Conservation (phyloP, 64 coral and sea anemone genomes). For the Trachythela sp. region DNA sequence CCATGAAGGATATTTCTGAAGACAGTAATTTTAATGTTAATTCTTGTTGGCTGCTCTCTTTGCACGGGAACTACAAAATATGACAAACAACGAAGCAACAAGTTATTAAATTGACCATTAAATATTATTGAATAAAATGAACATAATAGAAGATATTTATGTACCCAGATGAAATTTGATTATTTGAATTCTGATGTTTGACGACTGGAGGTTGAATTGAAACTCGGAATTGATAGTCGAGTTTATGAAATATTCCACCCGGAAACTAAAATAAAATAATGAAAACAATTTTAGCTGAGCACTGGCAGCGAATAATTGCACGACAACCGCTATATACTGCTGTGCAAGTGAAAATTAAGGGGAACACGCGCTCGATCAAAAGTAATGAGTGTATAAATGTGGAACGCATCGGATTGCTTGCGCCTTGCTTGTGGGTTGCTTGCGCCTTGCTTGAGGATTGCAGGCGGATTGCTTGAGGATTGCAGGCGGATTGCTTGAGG, state of each 20-base stretch:
- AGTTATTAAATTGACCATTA: not conserved
- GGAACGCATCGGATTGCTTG: no score
- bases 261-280: slow-evolving; percentile 34
- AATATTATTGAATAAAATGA: no score
- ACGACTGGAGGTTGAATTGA: slow-evolving; percentile 17
- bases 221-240: slow-evolving; percentile 42
- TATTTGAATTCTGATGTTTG: not conserved
- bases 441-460: no score
- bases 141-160: not conserved
- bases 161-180: not conserved
- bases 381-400: no score
- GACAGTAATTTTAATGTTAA: not conserved
- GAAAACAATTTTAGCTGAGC: no score
- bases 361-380: no score
- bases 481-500: no score
- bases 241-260: slow-evolving; percentile 54
- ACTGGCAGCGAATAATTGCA: no score
- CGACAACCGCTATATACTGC: no score
- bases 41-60: not conserved
- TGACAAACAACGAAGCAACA: not conserved
- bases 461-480: no score
- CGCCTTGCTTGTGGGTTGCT: no score
- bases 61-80: not conserved
- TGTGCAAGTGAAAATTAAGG: no score
- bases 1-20: not conserved